Base-by-base conservation (phyloP, 2,888 invertebrate genomes). In the Ashinkailepas kermadecensis region DNA sequence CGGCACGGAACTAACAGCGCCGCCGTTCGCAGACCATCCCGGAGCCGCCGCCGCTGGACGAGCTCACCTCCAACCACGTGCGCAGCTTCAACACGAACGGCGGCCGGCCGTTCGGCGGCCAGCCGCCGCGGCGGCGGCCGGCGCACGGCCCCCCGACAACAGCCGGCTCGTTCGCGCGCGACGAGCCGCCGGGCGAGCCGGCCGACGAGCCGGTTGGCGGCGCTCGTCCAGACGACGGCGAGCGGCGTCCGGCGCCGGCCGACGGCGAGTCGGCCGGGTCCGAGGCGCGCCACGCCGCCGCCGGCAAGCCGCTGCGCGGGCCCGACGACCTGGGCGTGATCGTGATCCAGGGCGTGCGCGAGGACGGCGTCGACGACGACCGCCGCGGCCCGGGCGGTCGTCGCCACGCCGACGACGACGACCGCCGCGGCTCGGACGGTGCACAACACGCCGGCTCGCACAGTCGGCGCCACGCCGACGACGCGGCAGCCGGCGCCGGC, bases 261-360 rank as follows among this genome's bases (percentile, higher is more conserved):
- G 64, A 64, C n/a, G 39, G 39, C 39, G 39, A 39, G 39, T 4
- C 39, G 62, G 62, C 1, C 18, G 15, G 62, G 62, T 13, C 62
- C 62, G 62, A 62, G 18, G 1, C 13, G 62, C 62, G 59, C 59
- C 12, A 13, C 59, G 65, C 23, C n/a, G 65, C n/a, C 23, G 8
- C 13, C 56, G 74, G 21, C 56, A 74, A 74, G 74, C 74, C 74
- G 21, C 54, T 74, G 18, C 74, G 74, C 74, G 74, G 74, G 10
- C 74, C 74, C 3, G 74, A 74, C 54, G 56, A 74, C 74, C 74
- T 74, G 15, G 74, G 74, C 10, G 74, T 74, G 74, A 74, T 74
- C 74, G 74, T 74, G 54, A 56, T 74, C 74, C 54, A 54, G 15
- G 56, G 74, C 2, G 74, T 74, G 74, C 15, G 9, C 65, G 23